Evolutionary conservation across 92 coral and sea anemone species (phyloP).

Genomic region (Porites lobata): DNA sequence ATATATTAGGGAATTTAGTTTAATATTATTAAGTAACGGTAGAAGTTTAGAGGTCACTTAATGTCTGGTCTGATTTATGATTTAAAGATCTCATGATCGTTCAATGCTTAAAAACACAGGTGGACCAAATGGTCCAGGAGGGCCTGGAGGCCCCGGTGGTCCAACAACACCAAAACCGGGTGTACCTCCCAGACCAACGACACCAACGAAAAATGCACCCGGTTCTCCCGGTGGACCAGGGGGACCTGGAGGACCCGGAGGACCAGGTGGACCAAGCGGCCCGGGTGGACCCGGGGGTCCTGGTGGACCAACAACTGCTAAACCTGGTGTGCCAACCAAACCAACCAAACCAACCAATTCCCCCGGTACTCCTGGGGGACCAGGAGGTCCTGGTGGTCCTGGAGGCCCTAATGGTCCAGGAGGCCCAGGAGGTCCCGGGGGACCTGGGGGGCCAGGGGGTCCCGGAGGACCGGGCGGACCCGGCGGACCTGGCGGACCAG

Average conservation of each 20-base stretch:
- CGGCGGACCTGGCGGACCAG: constrained; percentile 88
- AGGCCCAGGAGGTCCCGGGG: constrained; percentile 75
- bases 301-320: constrained; percentile 75
- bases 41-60: too few relatives aligned
- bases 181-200: constrained; percentile 43
- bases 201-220: constrained; percentile 53
- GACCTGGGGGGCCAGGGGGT: constrained; percentile 76
- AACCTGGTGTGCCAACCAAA: constrained; percentile 75
- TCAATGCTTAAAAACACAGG: constrained; percentile 32
- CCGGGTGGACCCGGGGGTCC: constrained; percentile 90
- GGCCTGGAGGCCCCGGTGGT: constrained; percentile 84
- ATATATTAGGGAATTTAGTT: too few relatives aligned
- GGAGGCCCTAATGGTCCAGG: constrained; percentile 82
- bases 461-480: constrained; percentile 92
- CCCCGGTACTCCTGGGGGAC: constrained; percentile 84
- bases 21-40: too few relatives aligned
- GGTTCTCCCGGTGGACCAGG: constrained; percentile 79
- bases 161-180: constrained; percentile 68
- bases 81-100: background rate
- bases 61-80: too few relatives aligned
- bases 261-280: constrained; percentile 86
- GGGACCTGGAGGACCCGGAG: constrained; percentile 81
- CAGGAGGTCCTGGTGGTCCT: constrained; percentile 87
- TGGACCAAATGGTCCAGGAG: constrained; percentile 83
- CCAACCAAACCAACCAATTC: constrained; percentile 56